Base-by-base conservation (phyloP, 1,140 invertebrate species). In the Meloidogyne hapla region DNA sequence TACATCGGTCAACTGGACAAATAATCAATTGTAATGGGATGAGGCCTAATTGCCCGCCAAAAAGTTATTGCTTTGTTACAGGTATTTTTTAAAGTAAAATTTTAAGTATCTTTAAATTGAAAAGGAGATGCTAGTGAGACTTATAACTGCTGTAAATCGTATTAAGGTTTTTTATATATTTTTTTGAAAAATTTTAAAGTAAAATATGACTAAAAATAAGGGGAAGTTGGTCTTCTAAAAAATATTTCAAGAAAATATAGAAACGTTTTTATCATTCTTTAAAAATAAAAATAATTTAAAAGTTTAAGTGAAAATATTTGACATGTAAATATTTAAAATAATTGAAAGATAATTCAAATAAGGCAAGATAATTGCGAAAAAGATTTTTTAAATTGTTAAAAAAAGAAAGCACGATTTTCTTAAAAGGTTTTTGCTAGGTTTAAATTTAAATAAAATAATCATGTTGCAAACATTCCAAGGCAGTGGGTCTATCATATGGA, bases 1-100 rank as follows among this genome's bases (percentile, higher is more conserved):
- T 45, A 13, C 80, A 84, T 68, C 77, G 76, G 28, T 42, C 28
- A 1, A 73, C 67, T 25, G 84, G 84, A 21, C 65, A 71, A 62
- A 64, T 87, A 48, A 74, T 77, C 8, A 64, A 84, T 21, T 86
- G 85, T 74, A 86, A 86, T 74, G 85, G 84, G 18, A 68, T 86
- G 40, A 77, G 79, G 25, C 85, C 85, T 2, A 84, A 86, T 28
- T 86, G 85, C 68, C 85, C 85, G 15, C 85, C 85, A 5, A 79
- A 86, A 33, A 80, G 81, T 21, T 86, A 86, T 61, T 86, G 85
- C 45, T 86, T 87, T 63, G 84, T 87, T 12, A 86, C 84, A 10
- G 84, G 84, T 18, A 45, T n/a, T 56, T 56, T 56, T 56, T 21
- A n/a, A n/a, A 56, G 12, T 10, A 12, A 10, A 10, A n/a, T 56